Evolutionary conservation across 2,113 vertebrate species (phyloP), one percentile per base, ranked within the genome.

Genomic region (Struthidea cinerea): DNA sequence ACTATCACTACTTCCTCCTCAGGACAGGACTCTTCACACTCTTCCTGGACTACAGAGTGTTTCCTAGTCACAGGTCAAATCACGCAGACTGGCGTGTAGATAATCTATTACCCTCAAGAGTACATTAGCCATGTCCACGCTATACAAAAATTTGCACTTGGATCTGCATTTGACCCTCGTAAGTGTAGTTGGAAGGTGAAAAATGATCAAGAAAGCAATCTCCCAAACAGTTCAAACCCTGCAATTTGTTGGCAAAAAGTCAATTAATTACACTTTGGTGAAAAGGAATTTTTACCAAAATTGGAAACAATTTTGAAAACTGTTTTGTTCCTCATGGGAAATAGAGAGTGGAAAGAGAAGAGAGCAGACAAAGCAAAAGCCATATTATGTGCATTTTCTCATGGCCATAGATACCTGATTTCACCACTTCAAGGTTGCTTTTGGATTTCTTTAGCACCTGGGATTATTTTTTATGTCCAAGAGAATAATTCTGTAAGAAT

Each of bases 201-300:
- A 91, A 67, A 42, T 18, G 2, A 47, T 39, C 30, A n/a, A 61
- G 8, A 39, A 14, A 67, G 2, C 3, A 84, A 68, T 46, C 14
- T 6, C 5, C 8, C n/a, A 61, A 42, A 30, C 6, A 60, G 11
- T 42, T 55, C 6, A 64, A 53, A 64, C 0, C 0, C 6, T 32
- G 26, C 8, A 19, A 71, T 46, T 87, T 89, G 2, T 50, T 68
- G 20, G 19, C 3, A 10, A 71, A 11, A 35, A 23, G 4, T 16
- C 17, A 63, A 17, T 19, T 46, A 21, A 16, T 46, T 39, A 42
- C 11, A n/a, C 3, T 64, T 27, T 11, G 16, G 9, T 55, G 8
- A 80, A 73, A 60, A 71, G 5, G 4, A 59, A 12, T 68, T 73
- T 32, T 69, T 32, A 32, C 2, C 7, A 50, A 42, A 50, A 64